phyloP scores from a whole-genome alignment of 2,797 vertebrate species.

The Megalops cyprinoides region DNA sequence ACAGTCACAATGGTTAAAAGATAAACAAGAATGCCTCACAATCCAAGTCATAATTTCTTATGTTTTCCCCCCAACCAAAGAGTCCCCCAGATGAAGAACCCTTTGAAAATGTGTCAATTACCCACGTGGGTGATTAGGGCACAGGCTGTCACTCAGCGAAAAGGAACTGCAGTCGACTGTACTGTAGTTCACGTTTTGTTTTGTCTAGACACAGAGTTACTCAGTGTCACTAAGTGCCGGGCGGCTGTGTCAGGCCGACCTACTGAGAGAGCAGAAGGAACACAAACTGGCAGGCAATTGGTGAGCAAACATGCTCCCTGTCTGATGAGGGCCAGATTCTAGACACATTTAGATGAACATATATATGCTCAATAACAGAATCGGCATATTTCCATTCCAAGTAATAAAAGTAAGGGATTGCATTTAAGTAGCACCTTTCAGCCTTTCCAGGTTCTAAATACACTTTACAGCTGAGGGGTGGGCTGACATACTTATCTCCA shows the following conservation, averaged over 20 bases:
- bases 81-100: neutral
- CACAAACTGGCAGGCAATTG: constrained; percentile 33
- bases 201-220: constrained; percentile 39
- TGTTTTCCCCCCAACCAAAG: neutral
- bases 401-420: too few species aligned
- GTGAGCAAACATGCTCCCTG: neutral
- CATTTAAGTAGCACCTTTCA: too few species aligned
- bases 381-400: too few species aligned
- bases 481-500: too few species aligned
- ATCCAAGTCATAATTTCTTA: neutral
- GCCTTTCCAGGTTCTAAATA: too few species aligned
- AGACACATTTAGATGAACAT: too few species aligned
- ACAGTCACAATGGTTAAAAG: neutral
- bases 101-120: neutral
- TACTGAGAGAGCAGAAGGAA: constrained; percentile 34
- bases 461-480: too few species aligned
- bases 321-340: neutral
- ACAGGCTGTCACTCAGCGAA: constrained; percentile 11
- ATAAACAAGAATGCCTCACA: neutral
- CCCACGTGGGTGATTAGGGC: neutral
- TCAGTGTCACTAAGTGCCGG: constrained; percentile 24
- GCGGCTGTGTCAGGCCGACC: constrained; percentile 52
- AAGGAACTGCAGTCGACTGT: constrained; percentile 21
- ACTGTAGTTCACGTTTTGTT: constrained; percentile 31
- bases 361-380: too few species aligned